Evolutionary conservation across 2,113 vertebrate genomes (phyloP), one percentile per base, ranked within the genome.

Genomic region (Sinocyclocheilus maitianheensis): DNA sequence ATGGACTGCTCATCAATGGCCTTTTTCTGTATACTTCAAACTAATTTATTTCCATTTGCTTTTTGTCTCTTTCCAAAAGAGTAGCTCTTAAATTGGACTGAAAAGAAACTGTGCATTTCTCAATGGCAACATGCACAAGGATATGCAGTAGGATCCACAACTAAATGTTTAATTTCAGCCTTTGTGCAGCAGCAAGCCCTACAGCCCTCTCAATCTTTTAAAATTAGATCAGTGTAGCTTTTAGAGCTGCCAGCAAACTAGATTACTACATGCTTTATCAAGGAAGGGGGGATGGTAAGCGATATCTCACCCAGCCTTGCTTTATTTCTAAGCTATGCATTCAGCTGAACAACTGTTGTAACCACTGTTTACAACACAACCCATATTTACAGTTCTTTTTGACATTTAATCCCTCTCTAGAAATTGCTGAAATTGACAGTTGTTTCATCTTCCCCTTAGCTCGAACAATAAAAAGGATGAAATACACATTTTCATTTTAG

Each of bases 181-280:
- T 22, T 13, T 30, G 5, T 75, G 34, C 53, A 26, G 82, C 69
- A 18, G 51, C 51, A 58, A 58, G 51, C 26, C 13, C 53, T 80
- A n/a, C 55, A 22, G 58, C 46, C 55, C 48, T 30, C 63, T 83
- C 79, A 71, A 53, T 37, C 51, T 58, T 74, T 58, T 43, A 74
- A 26, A 84, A 84, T 84, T 60, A 43, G 51, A 84, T 84, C 82
- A 84, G 43, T 84, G 69, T 9, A 75, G 51, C 67, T 84, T 69
- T 84, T 18, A 75, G 82, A 34, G 82, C 69, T 58, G 51, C 82
- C 53, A 60, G 82, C 30, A 75, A 84, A 84, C 30, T 69, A 84
- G 69, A 84, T 84, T 84, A 84, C 67, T 43, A 43, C 5, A 3
- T 72, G n/a, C 6, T 74, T 74, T 26, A 43, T 74, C 13, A 43